Base-by-base conservation (phyloP, 2,797 vertebrate genomes). In the Luscinia luscinia region DNA sequence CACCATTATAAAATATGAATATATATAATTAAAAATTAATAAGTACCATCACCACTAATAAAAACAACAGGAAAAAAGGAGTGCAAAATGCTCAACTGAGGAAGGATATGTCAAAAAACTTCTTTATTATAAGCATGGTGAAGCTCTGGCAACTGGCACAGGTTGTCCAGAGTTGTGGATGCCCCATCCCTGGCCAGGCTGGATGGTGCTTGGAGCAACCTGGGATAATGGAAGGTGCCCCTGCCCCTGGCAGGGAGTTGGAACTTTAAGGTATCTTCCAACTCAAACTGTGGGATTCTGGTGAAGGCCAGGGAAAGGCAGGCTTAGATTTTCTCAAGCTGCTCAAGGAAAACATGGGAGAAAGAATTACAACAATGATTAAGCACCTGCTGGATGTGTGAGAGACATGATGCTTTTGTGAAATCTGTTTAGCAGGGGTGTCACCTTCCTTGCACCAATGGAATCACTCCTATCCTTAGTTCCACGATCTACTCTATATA, bases 151-250 rank as follows among this genome's bases (percentile, higher is more conserved):
- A 40, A 17, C 18, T 36, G 43, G 26, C 32, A 43, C 15, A 23
- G 8, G 19, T 9, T 49, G 18, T 32, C 6, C 43, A 36, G 43
- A 49, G 10, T 3, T 57, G 27, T 43, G 51, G 22, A 1, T 57
- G 41, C 4, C 4, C 15, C 66, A 13, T 14, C 27, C 15, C 32
- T 49, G 27, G 32, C 21, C 21, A 27, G 12, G 12, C 2, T 79
- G 36, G 36, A 70, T 4, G 2, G 22, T 9, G 18, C 15, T 78
- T 57, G 36, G 36, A 72, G 23, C 6, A 58, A 4, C 7, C 12
- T 45, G 32, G 15, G 0, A 0, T 16, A 28, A 22, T 51, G 36
- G 43, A 72, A 64, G 6, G 4, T n/a, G 36, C 20, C 9, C 43
- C 32, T n/a, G 36, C 12, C 32, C 32, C 15, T 0, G 2, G 21